Evolutionary conservation across 2,797 vertebrate species (phyloP), one percentile per base, ranked within the genome.

Genomic region (Falco novaeseelandiae): DNA sequence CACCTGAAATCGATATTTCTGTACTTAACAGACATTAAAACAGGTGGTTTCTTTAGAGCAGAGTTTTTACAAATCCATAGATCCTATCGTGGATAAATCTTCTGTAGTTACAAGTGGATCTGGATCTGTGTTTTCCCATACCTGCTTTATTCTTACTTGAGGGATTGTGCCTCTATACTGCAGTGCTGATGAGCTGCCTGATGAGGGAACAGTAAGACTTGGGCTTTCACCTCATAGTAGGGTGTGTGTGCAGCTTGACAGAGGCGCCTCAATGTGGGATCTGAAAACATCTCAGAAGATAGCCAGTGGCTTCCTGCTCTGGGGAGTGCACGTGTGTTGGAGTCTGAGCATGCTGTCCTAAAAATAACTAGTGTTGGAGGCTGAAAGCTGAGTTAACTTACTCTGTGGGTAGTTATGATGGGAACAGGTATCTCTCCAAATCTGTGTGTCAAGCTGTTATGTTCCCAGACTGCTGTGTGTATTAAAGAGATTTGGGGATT

Each of bases 181-280:
- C 7, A 4, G 32, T 12, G 52, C 42, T 1, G 10, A 25, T n/a
- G 40, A 58, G 30, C n/a, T n/a, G 54, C 20, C 32, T 48, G 29
- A 7, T 16, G 40, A 22, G 30, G 38, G 7, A 63, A 3, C 46
- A 38, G 36, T 12, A 25, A 14, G 11, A 6, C 52, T 63, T 20
- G 23, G 14, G 38, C 25, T 57, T n/a, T n/a, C 10, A 19, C 16
- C 22, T n/a, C 12, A 2, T 16, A 14, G 25, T 14, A 8, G 36
- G 0, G 0, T 4, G 1, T n/a, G 30, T 38, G 32, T 7, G 2
- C 13, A 30, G 32, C 1, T 2, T 18, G 44, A n/a, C 22, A 44
- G 34, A 13, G 8, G 1, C 49, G 15, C 32, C 6, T n/a, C 6
- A 10, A 14, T 6, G 18, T 30, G 51, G 25, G 21, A 5, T n/a